Evolutionary conservation across 64 coral and sea anemone species (phyloP).

Genomic region (Exaiptasia diaphana): DNA sequence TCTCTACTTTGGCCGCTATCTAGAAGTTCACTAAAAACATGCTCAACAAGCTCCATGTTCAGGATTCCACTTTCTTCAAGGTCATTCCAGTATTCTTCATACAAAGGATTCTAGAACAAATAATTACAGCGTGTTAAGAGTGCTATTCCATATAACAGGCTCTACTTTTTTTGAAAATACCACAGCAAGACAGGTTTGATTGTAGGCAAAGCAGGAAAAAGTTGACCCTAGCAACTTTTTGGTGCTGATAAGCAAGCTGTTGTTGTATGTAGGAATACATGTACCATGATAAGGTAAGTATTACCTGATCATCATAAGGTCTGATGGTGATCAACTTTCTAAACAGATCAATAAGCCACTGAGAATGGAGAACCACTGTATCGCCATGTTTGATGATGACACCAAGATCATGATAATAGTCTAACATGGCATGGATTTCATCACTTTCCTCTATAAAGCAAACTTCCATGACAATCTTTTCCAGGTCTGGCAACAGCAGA

Average conservation of each 20-base stretch:
- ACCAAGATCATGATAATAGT: constrained; percentile 58
- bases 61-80: constrained; percentile 39
- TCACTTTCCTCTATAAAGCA: constrained; percentile 21
- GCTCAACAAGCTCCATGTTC: constrained; percentile 10
- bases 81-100: constrained; percentile 4
- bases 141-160: background rate
- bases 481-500: background rate
- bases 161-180: background rate
- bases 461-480: background rate
- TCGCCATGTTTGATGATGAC: constrained; percentile 50
- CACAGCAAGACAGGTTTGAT: background rate
- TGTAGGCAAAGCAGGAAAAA: background rate
- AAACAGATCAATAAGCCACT: constrained; percentile 48
- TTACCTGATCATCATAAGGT: constrained; percentile 30
- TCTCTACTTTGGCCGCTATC: background rate
- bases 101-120: constrained; percentile 19
- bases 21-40: constrained; percentile 20
- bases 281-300: too few species aligned
- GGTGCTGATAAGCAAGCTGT: too few species aligned
- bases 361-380: constrained; percentile 27
- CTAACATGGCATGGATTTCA: constrained; percentile 31
- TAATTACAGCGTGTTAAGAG: background rate
- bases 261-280: too few species aligned
- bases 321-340: constrained; percentile 21
- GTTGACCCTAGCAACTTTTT: too few species aligned